Percentiles rank a stretch among this genome's conserved stretches.
Evolutionary conservation across 1,140 invertebrate genomes (phyloP).

Genomic region (Diachasma alloeum): DNA sequence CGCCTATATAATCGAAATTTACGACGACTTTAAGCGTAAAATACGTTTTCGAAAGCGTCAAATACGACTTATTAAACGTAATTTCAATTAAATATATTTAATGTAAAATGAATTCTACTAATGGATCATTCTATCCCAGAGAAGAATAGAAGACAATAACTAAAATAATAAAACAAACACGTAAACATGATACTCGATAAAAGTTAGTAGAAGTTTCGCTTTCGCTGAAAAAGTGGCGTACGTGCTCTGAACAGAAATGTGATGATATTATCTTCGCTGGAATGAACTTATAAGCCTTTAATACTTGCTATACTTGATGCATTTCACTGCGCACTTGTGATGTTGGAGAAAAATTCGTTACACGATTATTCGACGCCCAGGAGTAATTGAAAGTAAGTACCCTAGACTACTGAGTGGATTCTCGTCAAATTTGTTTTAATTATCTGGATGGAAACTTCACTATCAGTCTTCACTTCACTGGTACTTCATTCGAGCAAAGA

Average conservation of each 20-base stretch:
- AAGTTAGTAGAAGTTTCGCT: not conserved
- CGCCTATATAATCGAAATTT: too few species aligned
- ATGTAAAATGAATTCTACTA: too few species aligned
- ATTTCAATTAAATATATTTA: too few species aligned
- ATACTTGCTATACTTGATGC: not conserved
- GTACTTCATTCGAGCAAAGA: too few species aligned
- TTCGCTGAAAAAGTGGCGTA: not conserved
- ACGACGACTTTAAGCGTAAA: too few species aligned
- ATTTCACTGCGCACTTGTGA: not conserved
- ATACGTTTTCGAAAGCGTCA: too few species aligned
- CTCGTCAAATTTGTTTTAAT: not conserved
- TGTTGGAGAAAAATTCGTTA: not conserved
- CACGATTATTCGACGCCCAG: not conserved
- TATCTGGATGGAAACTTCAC: not conserved
- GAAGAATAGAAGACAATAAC: too few species aligned
- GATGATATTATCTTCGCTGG: not conserved
- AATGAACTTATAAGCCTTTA: not conserved
- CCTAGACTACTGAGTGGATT: not conserved
- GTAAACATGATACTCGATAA: not conserved
- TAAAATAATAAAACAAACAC: too few species aligned
- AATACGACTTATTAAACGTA: too few species aligned
- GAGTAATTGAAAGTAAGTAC: not conserved
- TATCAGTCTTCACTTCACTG: not conserved
- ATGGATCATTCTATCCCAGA: too few species aligned
- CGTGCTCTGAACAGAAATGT: not conserved